phyloP scores from a whole-genome alignment of 2,797 vertebrate genomes.

The Etheostoma nigrum region DNA sequence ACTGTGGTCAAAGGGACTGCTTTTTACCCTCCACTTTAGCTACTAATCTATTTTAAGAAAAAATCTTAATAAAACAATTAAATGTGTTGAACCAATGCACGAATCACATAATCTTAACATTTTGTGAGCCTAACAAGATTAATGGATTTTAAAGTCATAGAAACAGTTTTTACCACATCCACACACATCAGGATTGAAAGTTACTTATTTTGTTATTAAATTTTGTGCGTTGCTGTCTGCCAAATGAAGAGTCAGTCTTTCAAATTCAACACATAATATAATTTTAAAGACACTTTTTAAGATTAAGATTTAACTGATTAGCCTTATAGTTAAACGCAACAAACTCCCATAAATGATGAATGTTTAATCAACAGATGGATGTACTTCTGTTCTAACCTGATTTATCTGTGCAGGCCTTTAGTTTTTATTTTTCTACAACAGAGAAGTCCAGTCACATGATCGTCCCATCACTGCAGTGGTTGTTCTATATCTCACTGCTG shows the following conservation, averaged over 20 bases:
- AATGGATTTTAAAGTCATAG: no score
- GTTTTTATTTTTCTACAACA: background rate
- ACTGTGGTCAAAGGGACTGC: background rate
- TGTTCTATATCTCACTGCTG: no score
- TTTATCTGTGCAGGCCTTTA: background rate
- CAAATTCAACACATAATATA: background rate
- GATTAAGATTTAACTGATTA: no score
- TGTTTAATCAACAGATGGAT: background rate
- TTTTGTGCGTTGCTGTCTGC: no score
- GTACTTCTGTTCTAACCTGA: background rate
- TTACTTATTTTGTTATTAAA: no score
- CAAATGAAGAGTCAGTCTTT: background rate
- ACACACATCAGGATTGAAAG: no score
- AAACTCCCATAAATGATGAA: background rate
- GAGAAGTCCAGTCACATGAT: no score
- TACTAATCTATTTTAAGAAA: background rate
- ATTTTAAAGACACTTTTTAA: no score
- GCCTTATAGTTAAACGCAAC: background rate
- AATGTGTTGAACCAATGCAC: background rate
- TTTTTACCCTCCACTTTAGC: no score
- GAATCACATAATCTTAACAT: background rate
- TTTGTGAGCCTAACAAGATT: background rate
- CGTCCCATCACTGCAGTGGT: no score
- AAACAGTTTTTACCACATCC: background rate
- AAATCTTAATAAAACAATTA: background rate